phyloP scores from a whole-genome alignment of 2,888 invertebrate genomes.

The Baccha elongata region DNA sequence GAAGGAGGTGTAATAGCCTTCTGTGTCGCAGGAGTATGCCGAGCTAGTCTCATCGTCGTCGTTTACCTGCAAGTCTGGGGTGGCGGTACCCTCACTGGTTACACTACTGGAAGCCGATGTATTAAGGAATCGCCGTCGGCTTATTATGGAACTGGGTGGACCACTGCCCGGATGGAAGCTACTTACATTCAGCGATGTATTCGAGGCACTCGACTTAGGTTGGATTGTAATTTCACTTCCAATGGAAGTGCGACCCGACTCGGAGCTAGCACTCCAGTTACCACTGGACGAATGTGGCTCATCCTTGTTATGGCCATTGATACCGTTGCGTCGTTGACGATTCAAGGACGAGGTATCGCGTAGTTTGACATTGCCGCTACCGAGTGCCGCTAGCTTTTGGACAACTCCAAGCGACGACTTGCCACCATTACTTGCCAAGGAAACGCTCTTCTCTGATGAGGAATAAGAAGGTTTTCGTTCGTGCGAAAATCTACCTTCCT shows the following conservation, averaged over 20 bases:
- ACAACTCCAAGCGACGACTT: slow-evolving; percentile 82
- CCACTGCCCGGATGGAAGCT: slow-evolving; percentile 82
- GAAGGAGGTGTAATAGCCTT: slow-evolving; percentile 98
- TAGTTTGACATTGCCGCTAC: slow-evolving; percentile 85
- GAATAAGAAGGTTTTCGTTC: slow-evolving; percentile 91
- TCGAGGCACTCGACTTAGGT: slow-evolving; percentile 88
- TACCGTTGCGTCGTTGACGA: slow-evolving; percentile 86
- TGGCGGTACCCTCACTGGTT: slow-evolving; percentile 92
- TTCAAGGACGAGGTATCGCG: slow-evolving; percentile 89
- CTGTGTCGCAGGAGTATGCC: slow-evolving; percentile 97
- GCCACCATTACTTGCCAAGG: slow-evolving; percentile 82
- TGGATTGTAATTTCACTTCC: slow-evolving; percentile 90
- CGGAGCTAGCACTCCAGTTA: slow-evolving; percentile 97
- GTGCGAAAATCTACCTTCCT: slow-evolving; percentile 87
- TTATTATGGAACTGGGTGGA: slow-evolving; percentile 88
- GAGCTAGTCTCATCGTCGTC: slow-evolving; percentile 95
- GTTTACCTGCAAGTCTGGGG: slow-evolving; percentile 90
- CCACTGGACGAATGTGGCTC: slow-evolving; percentile 95
- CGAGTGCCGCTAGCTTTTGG: slow-evolving; percentile 78
- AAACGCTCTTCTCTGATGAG: slow-evolving; percentile 88
- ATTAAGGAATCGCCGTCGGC: slow-evolving; percentile 86
- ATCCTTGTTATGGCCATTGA: slow-evolving; percentile 85
- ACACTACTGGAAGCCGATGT: slow-evolving; percentile 92
- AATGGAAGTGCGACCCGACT: slow-evolving; percentile 92
- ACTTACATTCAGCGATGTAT: slow-evolving; percentile 87